Evolutionary conservation across 2,797 vertebrate genomes (phyloP).

Genomic region (Phoeniculus purpureus): DNA sequence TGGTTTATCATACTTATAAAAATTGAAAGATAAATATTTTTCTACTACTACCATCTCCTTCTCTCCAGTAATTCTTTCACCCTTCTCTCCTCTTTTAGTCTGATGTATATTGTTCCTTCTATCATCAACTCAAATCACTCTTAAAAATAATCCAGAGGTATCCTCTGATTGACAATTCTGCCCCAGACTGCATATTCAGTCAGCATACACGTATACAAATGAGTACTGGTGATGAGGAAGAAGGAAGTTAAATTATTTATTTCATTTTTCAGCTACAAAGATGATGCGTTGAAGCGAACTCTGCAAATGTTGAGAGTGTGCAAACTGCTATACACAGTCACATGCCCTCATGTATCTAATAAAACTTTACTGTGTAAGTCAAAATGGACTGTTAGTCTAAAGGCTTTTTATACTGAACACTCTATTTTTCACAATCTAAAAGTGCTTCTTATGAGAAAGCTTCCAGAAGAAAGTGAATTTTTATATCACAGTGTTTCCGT

Average conservation of each 20-base stretch:
- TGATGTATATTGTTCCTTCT: not conserved
- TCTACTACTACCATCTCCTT: not conserved
- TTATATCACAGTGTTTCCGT: not conserved
- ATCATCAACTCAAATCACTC: not conserved
- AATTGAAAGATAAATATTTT: not conserved
- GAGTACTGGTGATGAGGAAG: not conserved
- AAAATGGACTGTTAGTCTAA: not conserved
- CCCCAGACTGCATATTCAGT: not conserved
- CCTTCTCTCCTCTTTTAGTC: not conserved
- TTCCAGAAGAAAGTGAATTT: not conserved
- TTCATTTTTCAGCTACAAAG: not conserved
- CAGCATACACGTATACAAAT: not conserved
- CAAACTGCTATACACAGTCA: not conserved
- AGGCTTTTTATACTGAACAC: not conserved
- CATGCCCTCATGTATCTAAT: not conserved
- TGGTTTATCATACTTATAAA: not conserved
- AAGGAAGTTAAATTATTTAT: not conserved
- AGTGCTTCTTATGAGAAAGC: not conserved
- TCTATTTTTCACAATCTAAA: not conserved
- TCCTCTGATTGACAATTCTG: not conserved
- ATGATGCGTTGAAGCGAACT: not conserved
- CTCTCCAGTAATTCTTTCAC: not conserved
- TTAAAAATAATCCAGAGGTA: not conserved
- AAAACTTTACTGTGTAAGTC: not conserved
- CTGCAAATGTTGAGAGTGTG: not conserved